Base-by-base conservation (phyloP, 2,113 vertebrate genomes). In the Octodon degus region DNA sequence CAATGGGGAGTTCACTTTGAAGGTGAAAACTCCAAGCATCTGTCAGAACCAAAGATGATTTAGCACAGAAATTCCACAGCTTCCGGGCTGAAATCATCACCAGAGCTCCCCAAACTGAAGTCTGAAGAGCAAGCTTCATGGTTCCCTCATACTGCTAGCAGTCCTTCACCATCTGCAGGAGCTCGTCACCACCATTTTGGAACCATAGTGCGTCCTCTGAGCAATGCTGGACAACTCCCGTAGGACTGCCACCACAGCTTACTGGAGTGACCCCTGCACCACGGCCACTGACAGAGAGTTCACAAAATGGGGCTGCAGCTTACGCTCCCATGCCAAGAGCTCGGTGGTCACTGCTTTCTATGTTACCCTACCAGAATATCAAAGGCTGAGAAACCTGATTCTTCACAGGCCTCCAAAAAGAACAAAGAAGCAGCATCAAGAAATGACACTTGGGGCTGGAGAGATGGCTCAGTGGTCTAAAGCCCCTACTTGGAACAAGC, bases 1-100 rank as follows among this genome's bases (percentile, higher is more conserved):
- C 37, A 24, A 13, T 24, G 47, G 70, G 85, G 47, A 91, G 81
- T 47, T 74, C 47, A 55, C 89, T 96, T 55, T 68, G 63, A 91
- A 94, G 86, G 86, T 91, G 43, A 81, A 95, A 87, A 89, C 14
- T 47, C 40, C 81, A 86, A 77, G 55, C 19, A 87, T 91, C 80
- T 40, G n/a, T 8, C 1, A 81, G 81, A 50, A 68, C 55, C 27
- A 68, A 89, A 93, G 83, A 72, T 67, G 74, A 63, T 27, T 77
- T n/a, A 40, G 43, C 37, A 60, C 25, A 91, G 43, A 63, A 32
- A 74, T 60, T 62, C 37, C 86, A 65, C 7, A 65, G 43, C 20
- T 34, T 24, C 37, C 55, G 67, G 86, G 83, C 74, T 97, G 24
- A 79, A 63, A 24, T 37, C 50, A 83, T 72, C 62, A 22, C 47